phyloP scores from a whole-genome alignment of 1,140 invertebrate species.

The Drosophila melanica region DNA sequence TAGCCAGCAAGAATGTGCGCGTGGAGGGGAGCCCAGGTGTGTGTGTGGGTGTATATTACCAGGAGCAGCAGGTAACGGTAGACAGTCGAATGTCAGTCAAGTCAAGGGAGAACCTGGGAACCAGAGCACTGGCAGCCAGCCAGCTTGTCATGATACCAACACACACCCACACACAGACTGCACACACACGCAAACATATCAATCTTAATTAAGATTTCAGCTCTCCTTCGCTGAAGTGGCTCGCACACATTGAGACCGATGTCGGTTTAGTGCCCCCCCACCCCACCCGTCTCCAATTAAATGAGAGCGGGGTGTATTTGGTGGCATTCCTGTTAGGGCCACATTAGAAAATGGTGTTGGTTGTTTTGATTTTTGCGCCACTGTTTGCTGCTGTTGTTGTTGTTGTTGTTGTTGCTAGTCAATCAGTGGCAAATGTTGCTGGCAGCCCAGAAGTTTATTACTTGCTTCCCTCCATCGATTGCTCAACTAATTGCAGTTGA shows the following conservation, averaged over 20 bases:
- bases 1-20: too few species aligned
- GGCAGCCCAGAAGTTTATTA: conserved; percentile 59
- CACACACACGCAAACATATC: conserved; percentile 63
- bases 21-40: not conserved
- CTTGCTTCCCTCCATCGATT: conserved; percentile 52
- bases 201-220: conserved; percentile 78
- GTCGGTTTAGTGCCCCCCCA: not conserved
- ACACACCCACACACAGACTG: conserved; percentile 3
- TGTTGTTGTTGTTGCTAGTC: conserved; percentile 2
- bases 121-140: not conserved
- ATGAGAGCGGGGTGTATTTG: not conserved
- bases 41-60: not conserved
- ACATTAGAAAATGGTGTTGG: conserved; percentile 35
- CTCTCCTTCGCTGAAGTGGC: conserved; percentile 59
- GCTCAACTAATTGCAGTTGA: conserved; percentile 71
- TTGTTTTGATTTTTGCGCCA: conserved; percentile 29
- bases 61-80: conserved; percentile 23
- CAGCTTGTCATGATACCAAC: conserved; percentile 29
- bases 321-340: conserved; percentile 19
- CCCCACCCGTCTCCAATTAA: not conserved
- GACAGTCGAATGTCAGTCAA: conserved; percentile 48
- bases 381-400: not conserved
- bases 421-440: conserved; percentile 52
- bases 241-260: conserved; percentile 44
- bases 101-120: conserved; percentile 12